phyloP scores from a whole-genome alignment of 2,888 invertebrate species.

The Brachypterus glaber region DNA sequence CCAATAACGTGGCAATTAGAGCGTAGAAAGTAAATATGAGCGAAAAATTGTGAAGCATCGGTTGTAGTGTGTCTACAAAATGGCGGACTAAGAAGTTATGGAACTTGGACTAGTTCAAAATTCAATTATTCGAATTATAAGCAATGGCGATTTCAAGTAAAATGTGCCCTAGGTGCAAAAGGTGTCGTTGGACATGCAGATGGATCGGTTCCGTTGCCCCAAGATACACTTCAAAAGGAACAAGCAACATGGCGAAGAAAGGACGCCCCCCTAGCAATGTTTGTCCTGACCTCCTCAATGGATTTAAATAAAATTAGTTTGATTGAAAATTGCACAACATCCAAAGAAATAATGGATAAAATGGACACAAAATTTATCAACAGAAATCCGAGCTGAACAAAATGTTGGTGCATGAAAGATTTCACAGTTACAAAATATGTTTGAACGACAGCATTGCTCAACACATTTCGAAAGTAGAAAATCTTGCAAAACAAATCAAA shows the following conservation, averaged over 20 bases:
- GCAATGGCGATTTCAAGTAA: constrained; percentile 20
- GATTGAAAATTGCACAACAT: constrained; percentile 22
- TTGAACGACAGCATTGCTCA: constrained; percentile 23
- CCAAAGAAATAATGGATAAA: constrained; percentile 21
- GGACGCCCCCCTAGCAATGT: constrained; percentile 22
- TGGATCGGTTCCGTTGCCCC: constrained; percentile 2
- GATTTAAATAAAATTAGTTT: constrained; percentile 20
- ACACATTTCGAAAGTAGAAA: constrained; percentile 26
- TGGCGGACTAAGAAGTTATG: constrained; percentile 5
- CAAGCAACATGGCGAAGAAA: constrained; percentile 18
- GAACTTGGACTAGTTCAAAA: constrained; percentile 8
- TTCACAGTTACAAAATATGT: constrained; percentile 22
- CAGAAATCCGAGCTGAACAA: constrained; percentile 21
- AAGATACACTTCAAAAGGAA: neutral
- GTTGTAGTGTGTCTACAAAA: no score
- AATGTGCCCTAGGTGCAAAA: constrained; percentile 16
- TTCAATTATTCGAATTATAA: constrained; percentile 16
- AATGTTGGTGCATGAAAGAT: constrained; percentile 23
- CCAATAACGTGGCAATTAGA: no score
- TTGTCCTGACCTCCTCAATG: constrained; percentile 17
- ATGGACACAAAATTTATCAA: constrained; percentile 19
- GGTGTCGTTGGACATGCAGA: constrained; percentile 7
- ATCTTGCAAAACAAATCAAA: constrained; percentile 22
- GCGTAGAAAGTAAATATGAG: no score
- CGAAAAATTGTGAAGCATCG: no score